These are phyloP conservation scores for Tarsius wallacei DNA, from an alignment of 2,797 vertebrate species.

Conservation along the genomic window DNA sequence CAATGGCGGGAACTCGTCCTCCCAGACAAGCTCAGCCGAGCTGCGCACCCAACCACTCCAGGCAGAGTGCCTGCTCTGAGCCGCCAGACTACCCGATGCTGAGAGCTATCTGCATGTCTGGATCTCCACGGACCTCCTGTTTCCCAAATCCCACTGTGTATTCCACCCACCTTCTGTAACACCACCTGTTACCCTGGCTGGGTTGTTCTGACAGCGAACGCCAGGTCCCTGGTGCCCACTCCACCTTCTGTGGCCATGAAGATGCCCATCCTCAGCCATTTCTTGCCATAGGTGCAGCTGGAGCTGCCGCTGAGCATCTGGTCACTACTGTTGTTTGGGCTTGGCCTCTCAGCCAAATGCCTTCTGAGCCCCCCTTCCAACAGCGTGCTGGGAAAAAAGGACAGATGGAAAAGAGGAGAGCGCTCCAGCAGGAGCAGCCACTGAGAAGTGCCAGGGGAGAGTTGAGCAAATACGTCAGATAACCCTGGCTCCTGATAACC, in stretches of 20 bases:
- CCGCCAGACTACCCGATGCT: background rate
- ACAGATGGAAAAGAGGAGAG: background rate
- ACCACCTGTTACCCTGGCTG: conserved; percentile 65
- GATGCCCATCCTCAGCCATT: background rate
- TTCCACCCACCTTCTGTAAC: conserved; percentile 25
- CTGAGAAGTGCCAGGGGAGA: background rate
- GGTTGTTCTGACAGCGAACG: background rate
- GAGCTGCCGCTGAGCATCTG: background rate
- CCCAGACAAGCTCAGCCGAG: background rate
- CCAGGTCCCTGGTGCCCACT: background rate
- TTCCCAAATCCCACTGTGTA: conserved; percentile 52
- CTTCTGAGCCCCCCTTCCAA: background rate
- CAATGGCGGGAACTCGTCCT: background rate
- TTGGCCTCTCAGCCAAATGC: background rate
- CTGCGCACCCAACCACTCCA: background rate
- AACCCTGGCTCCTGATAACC: conserved; percentile 31
- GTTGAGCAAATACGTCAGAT: conserved; percentile 6
- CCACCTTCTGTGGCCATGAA: background rate
- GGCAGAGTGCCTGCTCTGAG: background rate
- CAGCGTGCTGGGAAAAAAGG: background rate
- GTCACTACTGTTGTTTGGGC: background rate
- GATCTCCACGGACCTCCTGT: conserved; percentile 31
- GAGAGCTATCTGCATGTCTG: background rate
- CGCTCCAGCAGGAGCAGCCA: background rate
- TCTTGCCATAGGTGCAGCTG: background rate